Evolutionary conservation across 2,797 vertebrate genomes (phyloP).

Genomic region (Acanthurus lineatus): DNA sequence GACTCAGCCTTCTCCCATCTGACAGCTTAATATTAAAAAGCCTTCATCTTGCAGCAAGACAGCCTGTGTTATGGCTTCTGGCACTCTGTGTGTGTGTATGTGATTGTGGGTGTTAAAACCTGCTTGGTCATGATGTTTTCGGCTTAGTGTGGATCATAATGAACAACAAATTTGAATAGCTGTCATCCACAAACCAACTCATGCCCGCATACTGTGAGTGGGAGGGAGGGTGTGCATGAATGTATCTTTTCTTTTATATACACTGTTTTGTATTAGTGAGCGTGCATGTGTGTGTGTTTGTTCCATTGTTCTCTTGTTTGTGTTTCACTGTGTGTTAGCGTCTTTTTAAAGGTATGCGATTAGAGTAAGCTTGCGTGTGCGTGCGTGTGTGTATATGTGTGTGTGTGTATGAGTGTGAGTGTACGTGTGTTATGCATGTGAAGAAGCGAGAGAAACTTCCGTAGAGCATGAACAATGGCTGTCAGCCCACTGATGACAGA

Average conservation of each 20-base stretch:
- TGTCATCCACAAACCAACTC: conserved; percentile 59
- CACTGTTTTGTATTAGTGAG: conserved; percentile 38
- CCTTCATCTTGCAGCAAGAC: conserved; percentile 63
- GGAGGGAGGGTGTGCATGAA: conserved; percentile 4
- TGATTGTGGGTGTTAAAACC: conserved; percentile 62
- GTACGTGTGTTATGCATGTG: not conserved
- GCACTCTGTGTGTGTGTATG: conserved; percentile 14
- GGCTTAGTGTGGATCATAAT: conserved; percentile 71
- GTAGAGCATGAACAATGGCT: conserved; percentile 58
- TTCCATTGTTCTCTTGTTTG: conserved; percentile 38
- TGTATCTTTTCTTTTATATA: conserved; percentile 37
- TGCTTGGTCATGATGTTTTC: conserved; percentile 74
- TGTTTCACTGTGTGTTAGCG: conserved; percentile 24
- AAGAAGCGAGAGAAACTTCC: conserved; percentile 31
- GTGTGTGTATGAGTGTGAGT: not conserved
- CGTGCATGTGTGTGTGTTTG: not conserved
- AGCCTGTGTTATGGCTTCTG: conserved; percentile 63
- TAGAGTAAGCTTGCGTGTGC: not conserved
- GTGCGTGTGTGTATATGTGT: conserved; percentile 6
- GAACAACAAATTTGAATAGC: conserved; percentile 70
- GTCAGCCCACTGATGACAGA: conserved; percentile 57
- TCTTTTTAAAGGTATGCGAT: conserved; percentile 13
- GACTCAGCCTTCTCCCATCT: conserved; percentile 61
- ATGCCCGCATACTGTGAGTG: conserved; percentile 13
- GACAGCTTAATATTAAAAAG: conserved; percentile 76